phyloP scores from a whole-genome alignment of 2,888 invertebrate species.

The Linhomoeus sp. region DNA sequence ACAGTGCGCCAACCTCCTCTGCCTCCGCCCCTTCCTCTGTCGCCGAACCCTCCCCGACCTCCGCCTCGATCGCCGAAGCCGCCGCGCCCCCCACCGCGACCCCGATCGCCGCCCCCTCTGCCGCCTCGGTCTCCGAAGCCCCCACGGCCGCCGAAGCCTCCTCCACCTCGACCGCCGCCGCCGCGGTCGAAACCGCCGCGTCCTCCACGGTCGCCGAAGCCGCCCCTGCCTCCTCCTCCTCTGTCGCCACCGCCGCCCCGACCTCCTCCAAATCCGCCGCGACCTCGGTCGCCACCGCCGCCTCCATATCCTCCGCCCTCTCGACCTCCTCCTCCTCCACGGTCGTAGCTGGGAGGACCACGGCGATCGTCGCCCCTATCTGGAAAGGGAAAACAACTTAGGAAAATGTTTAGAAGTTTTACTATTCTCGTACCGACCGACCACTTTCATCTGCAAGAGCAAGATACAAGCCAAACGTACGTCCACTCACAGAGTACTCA shows the following conservation, averaged over 20 bases:
- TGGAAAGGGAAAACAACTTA: too few species aligned
- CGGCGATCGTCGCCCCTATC: too few species aligned
- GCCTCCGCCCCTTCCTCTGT: conserved; percentile 7
- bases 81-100: conserved; percentile 31
- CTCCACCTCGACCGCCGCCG: too few species aligned
- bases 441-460: too few species aligned
- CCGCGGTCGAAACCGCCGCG: conserved; percentile 28
- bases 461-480: too few species aligned
- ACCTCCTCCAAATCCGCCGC: conserved; percentile 8
- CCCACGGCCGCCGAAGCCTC: conserved; percentile 41
- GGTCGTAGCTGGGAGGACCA: too few species aligned
- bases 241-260: conserved; percentile 6
- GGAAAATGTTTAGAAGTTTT: too few species aligned
- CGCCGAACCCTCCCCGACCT: conserved; percentile 7
- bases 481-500: too few species aligned
- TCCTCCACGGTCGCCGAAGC: conserved; percentile 2
- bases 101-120: too few species aligned
- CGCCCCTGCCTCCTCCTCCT: conserved; percentile 5
- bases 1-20: conserved; percentile 7
- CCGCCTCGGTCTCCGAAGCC: too few species aligned
- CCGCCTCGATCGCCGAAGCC: conserved; percentile 19
- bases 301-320: conserved; percentile 5
- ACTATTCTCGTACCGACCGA: too few species aligned
- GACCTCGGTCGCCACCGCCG: conserved; percentile 8
- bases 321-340: conserved; percentile 6